Conservation (phyloP, 2,113 vertebrate species). For the Oncorhynchus nerka region DNA sequence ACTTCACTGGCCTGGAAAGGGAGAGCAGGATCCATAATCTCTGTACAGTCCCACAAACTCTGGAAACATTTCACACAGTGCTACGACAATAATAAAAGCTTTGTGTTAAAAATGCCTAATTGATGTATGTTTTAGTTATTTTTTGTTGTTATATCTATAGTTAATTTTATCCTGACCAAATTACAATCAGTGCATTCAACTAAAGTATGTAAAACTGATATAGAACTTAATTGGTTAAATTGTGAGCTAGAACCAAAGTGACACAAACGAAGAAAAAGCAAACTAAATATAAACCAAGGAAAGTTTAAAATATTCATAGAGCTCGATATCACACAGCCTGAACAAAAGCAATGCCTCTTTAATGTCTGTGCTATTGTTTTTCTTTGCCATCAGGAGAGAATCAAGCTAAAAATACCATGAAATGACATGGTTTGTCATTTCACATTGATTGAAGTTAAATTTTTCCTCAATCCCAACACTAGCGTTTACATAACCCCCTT, state of each 20-base stretch:
- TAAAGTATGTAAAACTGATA: not conserved
- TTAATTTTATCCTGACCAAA: too few relatives aligned
- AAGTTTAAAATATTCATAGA: conserved; percentile 43
- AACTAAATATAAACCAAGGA: conserved; percentile 33
- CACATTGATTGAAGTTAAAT: conserved; percentile 36
- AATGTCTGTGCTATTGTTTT: conserved; percentile 8
- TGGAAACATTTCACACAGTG: not conserved
- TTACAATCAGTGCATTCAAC: not conserved
- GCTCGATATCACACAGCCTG: conserved; percentile 23
- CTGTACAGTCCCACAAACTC: not conserved
- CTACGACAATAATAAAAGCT: not conserved
- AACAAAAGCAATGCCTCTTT: conserved; percentile 37
- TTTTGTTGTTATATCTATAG: too few relatives aligned
- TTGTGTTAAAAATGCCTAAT: too few relatives aligned
- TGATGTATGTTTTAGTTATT: too few relatives aligned
- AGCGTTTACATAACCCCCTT: conserved; percentile 23
- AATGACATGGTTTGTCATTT: conserved; percentile 35
- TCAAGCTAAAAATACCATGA: conserved; percentile 53
- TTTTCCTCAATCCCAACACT: conserved; percentile 13
- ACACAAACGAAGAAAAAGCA: conserved; percentile 52
- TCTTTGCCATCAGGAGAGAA: conserved; percentile 23
- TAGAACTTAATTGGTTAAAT: not conserved
- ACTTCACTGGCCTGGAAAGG: not conserved
- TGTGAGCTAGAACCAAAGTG: conserved; percentile 22
- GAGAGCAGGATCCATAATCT: not conserved